Conservation (phyloP, 2,113 vertebrate genomes). For the Trematomus loennbergii region DNA sequence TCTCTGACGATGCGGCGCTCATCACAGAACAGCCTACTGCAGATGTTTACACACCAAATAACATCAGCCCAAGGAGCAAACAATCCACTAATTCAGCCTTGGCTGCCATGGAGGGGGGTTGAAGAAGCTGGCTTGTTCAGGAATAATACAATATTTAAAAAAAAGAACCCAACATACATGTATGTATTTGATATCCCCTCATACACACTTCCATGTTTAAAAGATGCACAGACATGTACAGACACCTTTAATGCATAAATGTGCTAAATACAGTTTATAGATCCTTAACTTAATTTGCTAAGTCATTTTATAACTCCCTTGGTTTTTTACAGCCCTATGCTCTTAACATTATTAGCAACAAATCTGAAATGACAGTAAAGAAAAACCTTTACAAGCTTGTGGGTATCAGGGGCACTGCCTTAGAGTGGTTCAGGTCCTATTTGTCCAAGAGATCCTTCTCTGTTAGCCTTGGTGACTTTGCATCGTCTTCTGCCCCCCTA, state of each 20-base stretch:
- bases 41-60: constrained; percentile 72
- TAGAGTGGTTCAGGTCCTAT: too few species aligned
- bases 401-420: too few species aligned
- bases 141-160: constrained; percentile 48
- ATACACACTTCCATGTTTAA: constrained; percentile 4
- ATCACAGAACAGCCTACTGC: constrained; percentile 51
- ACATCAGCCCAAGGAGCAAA: constrained; percentile 51
- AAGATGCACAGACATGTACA: neutral
- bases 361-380: neutral
- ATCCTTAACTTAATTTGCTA: neutral
- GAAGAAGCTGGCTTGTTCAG: constrained; percentile 51
- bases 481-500: too few species aligned
- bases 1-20: constrained; percentile 48
- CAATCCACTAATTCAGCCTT: constrained; percentile 18
- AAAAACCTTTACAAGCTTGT: neutral
- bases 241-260: neutral
- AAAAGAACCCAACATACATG: constrained; percentile 8
- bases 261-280: neutral
- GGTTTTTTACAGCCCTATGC: neutral
- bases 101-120: constrained; percentile 13
- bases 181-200: neutral
- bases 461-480: too few species aligned
- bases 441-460: too few species aligned
- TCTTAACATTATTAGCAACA: neutral
- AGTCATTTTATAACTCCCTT: neutral